Evolutionary conservation across 1,140 invertebrate genomes (phyloP).

Genomic region (Rhopalosiphum padi): DNA sequence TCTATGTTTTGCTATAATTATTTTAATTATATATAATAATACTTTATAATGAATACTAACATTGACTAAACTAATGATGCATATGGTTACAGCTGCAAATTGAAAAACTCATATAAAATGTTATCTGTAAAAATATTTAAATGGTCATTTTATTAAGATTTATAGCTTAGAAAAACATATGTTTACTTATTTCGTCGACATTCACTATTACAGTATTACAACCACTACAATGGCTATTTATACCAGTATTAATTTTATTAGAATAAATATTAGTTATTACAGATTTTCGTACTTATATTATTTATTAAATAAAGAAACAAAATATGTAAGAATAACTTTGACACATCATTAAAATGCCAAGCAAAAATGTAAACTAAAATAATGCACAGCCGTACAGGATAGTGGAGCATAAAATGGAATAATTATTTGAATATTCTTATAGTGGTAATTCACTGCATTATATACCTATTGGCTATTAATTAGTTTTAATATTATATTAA

Average conservation of each 20-base stretch:
- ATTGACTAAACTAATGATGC: not conserved
- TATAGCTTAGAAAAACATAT: not conserved
- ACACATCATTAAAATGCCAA: no score
- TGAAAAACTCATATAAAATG: not conserved
- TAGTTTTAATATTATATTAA: no score
- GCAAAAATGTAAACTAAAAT: no score
- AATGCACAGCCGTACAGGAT: no score
- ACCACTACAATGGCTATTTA: no score
- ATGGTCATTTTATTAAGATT: not conserved
- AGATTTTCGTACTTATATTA: no score
- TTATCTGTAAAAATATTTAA: not conserved
- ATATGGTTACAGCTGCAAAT: not conserved
- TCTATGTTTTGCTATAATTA: not conserved
- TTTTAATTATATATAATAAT: conserved; percentile 6
- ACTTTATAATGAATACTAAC: not conserved
- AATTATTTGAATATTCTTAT: no score
- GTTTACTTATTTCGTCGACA: not conserved
- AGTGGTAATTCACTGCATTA: no score
- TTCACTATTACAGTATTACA: not conserved
- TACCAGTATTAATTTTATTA: not conserved
- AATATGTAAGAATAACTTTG: no score
- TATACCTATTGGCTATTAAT: no score
- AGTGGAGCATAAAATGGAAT: no score
- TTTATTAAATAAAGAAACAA: no score
- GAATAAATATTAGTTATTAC: not conserved